Conservation (phyloP, 2,888 invertebrate genomes). For the Encarsia formosa region DNA sequence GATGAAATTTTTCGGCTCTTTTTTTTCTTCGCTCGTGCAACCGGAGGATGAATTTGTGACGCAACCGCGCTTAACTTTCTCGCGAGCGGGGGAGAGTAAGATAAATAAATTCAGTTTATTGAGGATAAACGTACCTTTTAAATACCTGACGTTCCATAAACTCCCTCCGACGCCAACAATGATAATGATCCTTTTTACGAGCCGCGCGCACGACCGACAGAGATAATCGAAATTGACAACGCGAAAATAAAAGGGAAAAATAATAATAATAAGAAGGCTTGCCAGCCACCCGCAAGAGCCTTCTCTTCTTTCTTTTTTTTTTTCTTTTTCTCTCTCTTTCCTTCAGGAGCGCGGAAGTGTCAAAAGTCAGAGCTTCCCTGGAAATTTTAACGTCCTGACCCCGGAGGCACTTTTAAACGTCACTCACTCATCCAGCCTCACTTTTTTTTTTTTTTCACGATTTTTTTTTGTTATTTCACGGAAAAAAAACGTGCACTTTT, state of each 20-base stretch:
- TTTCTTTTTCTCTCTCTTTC: not conserved
- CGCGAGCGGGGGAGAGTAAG: too few relatives aligned
- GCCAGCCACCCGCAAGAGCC: not conserved
- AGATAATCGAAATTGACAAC: slow-evolving; percentile 20
- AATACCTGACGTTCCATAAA: too few relatives aligned
- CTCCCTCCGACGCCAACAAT: too few relatives aligned
- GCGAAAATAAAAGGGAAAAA: slow-evolving; percentile 1
- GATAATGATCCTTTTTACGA: too few relatives aligned
- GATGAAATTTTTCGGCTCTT: not conserved
- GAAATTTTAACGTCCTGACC: slow-evolving; percentile 21
- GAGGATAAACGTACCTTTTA: too few relatives aligned
- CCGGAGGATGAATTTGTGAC: too few relatives aligned
- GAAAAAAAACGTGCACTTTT: too few relatives aligned
- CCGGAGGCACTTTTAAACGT: slow-evolving; percentile 19
- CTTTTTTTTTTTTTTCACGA: too few relatives aligned
- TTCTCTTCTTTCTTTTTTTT: not conserved
- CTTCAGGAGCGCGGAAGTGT: slow-evolving; percentile 11
- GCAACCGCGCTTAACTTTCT: too few relatives aligned
- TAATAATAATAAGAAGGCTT: not conserved
- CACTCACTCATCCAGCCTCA: not conserved
- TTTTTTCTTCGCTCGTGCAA: not conserved
- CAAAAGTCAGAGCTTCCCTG: slow-evolving; percentile 19
- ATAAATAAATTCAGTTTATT: too few relatives aligned
- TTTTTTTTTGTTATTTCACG: too few relatives aligned
- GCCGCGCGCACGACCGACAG: not conserved